Evolutionary conservation across 2,888 invertebrate species (phyloP).

Genomic region (Bombyx huttoni): DNA sequence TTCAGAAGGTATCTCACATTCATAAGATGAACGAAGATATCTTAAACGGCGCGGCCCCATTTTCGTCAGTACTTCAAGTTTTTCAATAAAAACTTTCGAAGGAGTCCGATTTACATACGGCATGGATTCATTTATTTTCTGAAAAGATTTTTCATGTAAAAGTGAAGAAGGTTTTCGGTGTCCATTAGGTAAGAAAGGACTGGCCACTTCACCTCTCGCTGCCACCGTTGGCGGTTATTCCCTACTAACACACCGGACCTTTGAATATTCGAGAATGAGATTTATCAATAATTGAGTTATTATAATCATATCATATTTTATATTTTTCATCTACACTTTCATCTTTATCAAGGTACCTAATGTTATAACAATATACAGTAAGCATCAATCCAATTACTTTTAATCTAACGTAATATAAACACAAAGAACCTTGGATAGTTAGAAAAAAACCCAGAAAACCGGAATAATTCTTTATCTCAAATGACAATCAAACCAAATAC

Average conservation of each 20-base stretch:
- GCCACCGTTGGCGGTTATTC: constrained; percentile 16
- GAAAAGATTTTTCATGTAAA: constrained; percentile 60
- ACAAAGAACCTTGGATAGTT: too few relatives aligned
- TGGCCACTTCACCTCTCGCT: constrained; percentile 28
- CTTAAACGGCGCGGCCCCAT: constrained; percentile 58
- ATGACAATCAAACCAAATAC: too few relatives aligned
- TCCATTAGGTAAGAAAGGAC: constrained; percentile 59
- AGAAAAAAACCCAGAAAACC: too few relatives aligned
- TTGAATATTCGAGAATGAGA: background rate
- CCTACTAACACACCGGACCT: constrained; percentile 19
- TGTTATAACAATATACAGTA: too few relatives aligned
- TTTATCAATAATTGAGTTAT: background rate
- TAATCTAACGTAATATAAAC: too few relatives aligned
- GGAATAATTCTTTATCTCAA: too few relatives aligned
- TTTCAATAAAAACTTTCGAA: constrained; percentile 71
- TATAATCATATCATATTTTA: background rate
- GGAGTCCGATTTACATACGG: constrained; percentile 66
- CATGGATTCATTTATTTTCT: constrained; percentile 66
- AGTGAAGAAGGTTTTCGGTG: constrained; percentile 52
- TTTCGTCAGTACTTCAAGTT: constrained; percentile 69
- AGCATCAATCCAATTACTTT: too few relatives aligned
- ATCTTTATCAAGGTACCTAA: too few relatives aligned
- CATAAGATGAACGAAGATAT: constrained; percentile 49
- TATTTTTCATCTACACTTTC: too few relatives aligned
- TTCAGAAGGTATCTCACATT: constrained; percentile 38